Base-by-base conservation (phyloP, 2,888 invertebrate species). In the Polydrusus pterygomalis region DNA sequence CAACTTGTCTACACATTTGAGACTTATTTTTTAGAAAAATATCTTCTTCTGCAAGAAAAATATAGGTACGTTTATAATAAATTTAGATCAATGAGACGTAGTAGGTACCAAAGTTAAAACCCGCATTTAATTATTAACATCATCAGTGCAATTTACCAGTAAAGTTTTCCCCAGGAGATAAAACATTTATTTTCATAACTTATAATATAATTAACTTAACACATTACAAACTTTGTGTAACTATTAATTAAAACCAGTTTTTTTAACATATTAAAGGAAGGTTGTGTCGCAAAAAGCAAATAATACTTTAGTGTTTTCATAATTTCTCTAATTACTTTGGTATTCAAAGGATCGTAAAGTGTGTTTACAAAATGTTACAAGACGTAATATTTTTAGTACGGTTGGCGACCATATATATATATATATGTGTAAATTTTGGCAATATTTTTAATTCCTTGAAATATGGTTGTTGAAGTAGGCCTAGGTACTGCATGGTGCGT, bases 241-340 rank as follows among this genome's bases (percentile, higher is more conserved):
- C 9, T 15, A 38, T 9, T 9, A 60, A 60, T 60, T 60, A 60
- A 38, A 60, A 60, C 58, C 58, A 60, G 58, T 38, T 60, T 60
- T n/a, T 60, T 38, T 38, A 9, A 38, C 58, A 38, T 60, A 38
- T 38, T n/a, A n/a, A n/a, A 15, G 17, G 38, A 60, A 60, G 58
- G 58, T 60, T 60, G 38, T 17, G 38, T 60, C 58, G 58, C 40
- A 15, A 34, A 56, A 56, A 56, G 56, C 15, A 60, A 60, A 38
- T 15, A 60, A 13, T 18, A n/a, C 0, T 60, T 60, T 38, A 60
- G 25, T 18, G 30, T 3, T 60, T 60, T 38, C 38, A 60, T 38
- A 60, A 56, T 56, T 56, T 34, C 30, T 34, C 56, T 56, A 56
- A 60, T 60, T 60, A 34, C 2, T 34, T 58, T 58, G 56, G 56